Base-by-base conservation (phyloP, 2,797 vertebrate species). In the Melopsittacus undulatus region DNA sequence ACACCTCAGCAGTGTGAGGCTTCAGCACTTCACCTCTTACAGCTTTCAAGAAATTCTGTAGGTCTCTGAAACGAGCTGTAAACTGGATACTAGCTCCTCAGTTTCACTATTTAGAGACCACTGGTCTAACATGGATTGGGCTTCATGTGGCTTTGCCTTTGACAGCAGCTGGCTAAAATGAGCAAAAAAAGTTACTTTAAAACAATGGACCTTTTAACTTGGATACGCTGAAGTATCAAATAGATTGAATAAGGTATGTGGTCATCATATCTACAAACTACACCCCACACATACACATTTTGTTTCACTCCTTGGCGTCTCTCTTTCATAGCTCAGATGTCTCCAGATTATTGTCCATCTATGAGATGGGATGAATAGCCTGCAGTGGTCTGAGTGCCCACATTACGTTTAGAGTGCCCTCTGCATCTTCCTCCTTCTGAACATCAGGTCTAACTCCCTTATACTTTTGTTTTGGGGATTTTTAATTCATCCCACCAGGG, bases 261-360 rank as follows among this genome's bases (percentile, higher is more conserved):
- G 52, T 73, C 22, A 27, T 85, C 36, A 32, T 19, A 59, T 43
- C 21, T 69, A 20, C 63, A 79, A 59, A 51, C 13, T 73, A 8
- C 27, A 73, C 83, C 54, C 81, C 43, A 17, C n/a, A 23, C 26
- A 8, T 3, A 34, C 63, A 59, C 30, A 24, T 82, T 79, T 73
- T 0, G 0, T 94, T 94, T 96, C 88, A 89, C 90, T 91, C 88
- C 85, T 94, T 93, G 48, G 59, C 75, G 54, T 92, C 34, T 69
- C 45, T 83, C 87, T 95, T 90, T 90, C 88, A 89, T 92, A 95
- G 90, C 92, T 94, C 85, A 92, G 74, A 30, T 17, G 23, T 63
- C 46, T 90, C 88, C 80, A 79, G 70, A 16, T 90, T 73, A 56
- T 45, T 90, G 67, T 82, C 46, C 40, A 7, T 83, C 56, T 83